Evolutionary conservation across 2,888 invertebrate genomes (phyloP).

Genomic region (Nezara viridula): DNA sequence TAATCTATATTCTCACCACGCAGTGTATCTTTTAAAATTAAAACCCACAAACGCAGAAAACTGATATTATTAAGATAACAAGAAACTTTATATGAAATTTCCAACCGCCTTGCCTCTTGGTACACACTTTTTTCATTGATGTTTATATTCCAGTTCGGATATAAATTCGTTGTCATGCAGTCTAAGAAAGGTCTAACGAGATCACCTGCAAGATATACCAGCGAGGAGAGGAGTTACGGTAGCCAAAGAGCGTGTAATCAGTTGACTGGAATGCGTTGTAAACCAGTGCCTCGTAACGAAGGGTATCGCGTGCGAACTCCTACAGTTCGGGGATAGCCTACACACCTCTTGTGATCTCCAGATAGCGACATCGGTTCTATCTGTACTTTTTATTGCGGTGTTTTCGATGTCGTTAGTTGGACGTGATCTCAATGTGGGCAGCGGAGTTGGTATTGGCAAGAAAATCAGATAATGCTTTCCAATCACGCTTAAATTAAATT

Average conservation of each 20-base stretch:
- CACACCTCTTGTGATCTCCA: constrained; percentile 1
- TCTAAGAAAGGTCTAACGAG: constrained; percentile 19
- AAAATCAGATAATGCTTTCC: not conserved
- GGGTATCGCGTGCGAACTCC: constrained; percentile 23
- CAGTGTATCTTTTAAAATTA: not conserved
- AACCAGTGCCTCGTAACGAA: not conserved
- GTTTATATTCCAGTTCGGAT: not conserved
- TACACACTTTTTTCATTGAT: not conserved
- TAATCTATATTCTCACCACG: not conserved
- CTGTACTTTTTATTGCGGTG: not conserved
- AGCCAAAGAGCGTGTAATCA: not conserved
- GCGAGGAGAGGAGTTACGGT: not conserved
- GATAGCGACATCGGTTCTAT: not conserved
- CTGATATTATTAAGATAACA: constrained; percentile 1
- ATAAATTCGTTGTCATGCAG: constrained; percentile 12
- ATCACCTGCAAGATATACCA: not conserved
- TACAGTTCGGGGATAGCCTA: constrained; percentile 26
- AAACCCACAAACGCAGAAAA: not conserved
- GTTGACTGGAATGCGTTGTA: constrained; percentile 7
- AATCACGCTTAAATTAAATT: not conserved
- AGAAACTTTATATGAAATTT: not conserved
- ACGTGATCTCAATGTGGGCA: not conserved
- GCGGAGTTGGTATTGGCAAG: not conserved
- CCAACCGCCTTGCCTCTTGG: not conserved
- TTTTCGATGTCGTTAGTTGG: not conserved